Evolutionary conservation across 2,888 invertebrate species (phyloP).

Genomic region (Agelastica alni): DNA sequence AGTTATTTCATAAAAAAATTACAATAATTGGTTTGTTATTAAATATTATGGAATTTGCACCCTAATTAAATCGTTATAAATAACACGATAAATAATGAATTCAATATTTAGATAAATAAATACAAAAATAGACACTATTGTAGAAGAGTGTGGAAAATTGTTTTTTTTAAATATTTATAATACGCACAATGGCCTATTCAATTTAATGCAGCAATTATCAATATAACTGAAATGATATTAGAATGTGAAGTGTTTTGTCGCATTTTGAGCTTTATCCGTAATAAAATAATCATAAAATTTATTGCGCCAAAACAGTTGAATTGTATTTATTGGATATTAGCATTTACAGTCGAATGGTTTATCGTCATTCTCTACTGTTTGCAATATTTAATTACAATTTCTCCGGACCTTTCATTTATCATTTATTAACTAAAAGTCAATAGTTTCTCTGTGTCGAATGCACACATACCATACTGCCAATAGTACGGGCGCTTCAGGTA

Average conservation of each 20-base stretch:
- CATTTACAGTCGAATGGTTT: slow-evolving; percentile 38
- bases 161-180: too few relatives aligned
- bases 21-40: too few relatives aligned
- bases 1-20: too few relatives aligned
- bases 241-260: not conserved
- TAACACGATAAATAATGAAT: too few relatives aligned
- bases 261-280: slow-evolving; percentile 16
- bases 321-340: slow-evolving; percentile 35
- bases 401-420: slow-evolving; percentile 30
- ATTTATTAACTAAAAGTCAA: slow-evolving; percentile 31
- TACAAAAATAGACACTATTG: too few relatives aligned
- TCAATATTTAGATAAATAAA: too few relatives aligned
- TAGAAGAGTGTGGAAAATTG: too few relatives aligned
- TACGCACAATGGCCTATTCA: too few relatives aligned
- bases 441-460: not conserved
- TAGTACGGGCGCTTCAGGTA: not conserved
- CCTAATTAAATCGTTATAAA: too few relatives aligned
- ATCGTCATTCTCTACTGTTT: slow-evolving; percentile 28
- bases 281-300: slow-evolving; percentile 32
- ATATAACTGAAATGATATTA: too few relatives aligned
- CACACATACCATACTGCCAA: not conserved
- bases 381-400: slow-evolving; percentile 38
- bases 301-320: slow-evolving; percentile 32
- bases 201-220: too few relatives aligned
- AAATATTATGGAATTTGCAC: too few relatives aligned